These are phyloP conservation scores for Drosophila borborema DNA, from an alignment of 2,888 invertebrate species.

Conservation along the genomic window DNA sequence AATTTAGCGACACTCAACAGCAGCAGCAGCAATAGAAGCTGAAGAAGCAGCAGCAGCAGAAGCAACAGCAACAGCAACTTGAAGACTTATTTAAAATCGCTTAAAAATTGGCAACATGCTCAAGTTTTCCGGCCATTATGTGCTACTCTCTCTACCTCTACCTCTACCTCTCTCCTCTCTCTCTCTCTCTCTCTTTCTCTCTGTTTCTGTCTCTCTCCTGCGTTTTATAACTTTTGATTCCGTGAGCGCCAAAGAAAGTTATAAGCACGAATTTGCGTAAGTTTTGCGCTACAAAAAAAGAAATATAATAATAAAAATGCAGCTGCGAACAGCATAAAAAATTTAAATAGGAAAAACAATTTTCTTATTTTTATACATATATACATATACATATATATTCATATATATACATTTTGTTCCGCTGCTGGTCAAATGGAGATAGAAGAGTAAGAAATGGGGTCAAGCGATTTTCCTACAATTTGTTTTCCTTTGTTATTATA, in stretches of 20 bases:
- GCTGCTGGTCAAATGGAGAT: constrained; percentile 12
- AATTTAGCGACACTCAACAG: constrained; percentile 46
- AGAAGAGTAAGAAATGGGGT: constrained; percentile 1
- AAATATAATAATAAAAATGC: constrained; percentile 8
- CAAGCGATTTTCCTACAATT: constrained; percentile 55
- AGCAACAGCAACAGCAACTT: neutral
- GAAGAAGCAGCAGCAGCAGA: constrained; percentile 10
- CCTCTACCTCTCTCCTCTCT: too few species aligned
- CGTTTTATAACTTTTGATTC: constrained; percentile 58
- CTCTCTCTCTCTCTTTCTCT: constrained; percentile 1
- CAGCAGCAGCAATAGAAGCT: constrained; percentile 9
- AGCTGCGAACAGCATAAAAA: constrained; percentile 35
- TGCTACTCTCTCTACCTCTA: neutral
- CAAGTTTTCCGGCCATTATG: constrained; percentile 31
- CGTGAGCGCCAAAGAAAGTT: constrained; percentile 47
- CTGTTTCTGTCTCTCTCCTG: neutral
- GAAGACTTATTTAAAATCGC: constrained; percentile 69
- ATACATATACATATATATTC: neutral
- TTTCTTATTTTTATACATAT: neutral
- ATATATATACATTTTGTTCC: neutral
- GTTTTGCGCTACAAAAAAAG: constrained; percentile 44
- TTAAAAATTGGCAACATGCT: constrained; percentile 73
- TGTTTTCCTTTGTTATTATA: constrained; percentile 43
- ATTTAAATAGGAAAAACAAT: constrained; percentile 31
- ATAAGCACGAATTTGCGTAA: constrained; percentile 70